A percentile compares a stretch with the other conserved stretches of the same genome.
phyloP scores from a whole-genome alignment of 2,888 invertebrate genomes.

The Aporophyla nigra region DNA sequence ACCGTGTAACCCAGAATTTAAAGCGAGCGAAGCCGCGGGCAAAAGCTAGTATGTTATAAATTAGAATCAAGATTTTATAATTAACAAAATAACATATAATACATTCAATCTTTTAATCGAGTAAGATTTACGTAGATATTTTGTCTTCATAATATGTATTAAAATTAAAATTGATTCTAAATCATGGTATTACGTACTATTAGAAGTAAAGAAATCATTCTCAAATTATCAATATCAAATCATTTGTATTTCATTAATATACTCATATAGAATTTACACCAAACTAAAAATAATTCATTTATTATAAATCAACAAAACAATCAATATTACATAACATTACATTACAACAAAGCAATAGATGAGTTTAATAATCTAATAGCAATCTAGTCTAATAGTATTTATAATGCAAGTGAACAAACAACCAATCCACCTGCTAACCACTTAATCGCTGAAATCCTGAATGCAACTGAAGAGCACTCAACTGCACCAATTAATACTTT shows the following conservation, averaged over 20 bases:
- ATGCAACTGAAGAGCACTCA: constrained; percentile 42
- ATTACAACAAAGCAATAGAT: no score
- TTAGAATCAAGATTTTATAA: not conserved
- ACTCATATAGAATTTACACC: no score
- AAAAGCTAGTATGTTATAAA: not conserved
- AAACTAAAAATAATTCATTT: no score
- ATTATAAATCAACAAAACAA: no score
- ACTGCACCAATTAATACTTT: constrained; percentile 60
- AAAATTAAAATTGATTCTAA: not conserved
- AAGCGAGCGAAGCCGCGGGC: no score
- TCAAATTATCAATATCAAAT: no score
- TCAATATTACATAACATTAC: no score
- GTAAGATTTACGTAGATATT: not conserved
- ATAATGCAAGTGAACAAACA: not conserved
- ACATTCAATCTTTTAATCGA: not conserved
- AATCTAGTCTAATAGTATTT: no score
- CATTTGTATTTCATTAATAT: no score
- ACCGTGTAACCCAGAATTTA: no score
- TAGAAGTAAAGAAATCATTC: no score
- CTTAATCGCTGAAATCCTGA: constrained; percentile 5
- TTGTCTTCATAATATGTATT: not conserved
- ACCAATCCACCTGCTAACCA: not conserved
- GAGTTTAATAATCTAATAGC: no score
- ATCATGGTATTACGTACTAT: not conserved
- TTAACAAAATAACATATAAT: not conserved